Base-by-base conservation (phyloP, 2,113 vertebrate species). In the Chrysochloris asiatica region DNA sequence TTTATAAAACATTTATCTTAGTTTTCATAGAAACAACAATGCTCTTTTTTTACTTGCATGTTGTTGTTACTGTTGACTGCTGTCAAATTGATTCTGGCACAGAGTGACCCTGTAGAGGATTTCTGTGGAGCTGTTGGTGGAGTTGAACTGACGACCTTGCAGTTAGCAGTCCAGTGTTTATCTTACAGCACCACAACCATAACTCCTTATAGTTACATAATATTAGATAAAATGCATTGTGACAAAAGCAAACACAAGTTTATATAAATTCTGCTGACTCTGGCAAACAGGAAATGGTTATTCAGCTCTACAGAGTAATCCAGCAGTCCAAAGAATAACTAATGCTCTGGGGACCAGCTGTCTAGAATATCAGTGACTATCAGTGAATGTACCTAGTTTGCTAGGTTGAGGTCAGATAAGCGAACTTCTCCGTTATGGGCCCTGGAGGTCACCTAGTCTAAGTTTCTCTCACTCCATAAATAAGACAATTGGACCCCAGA, bases 321-420 rank as follows among this genome's bases (percentile, higher is more conserved):
- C 14, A n/a, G 5, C 8, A 26, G 22, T 73, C 19, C 48, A 45
- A 38, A 45, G 67, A 54, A 36, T 9, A 11, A 14, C 24, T 41
- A 17, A 1, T 22, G 33, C 45, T n/a, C 38, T 45, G 50, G 65
- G 71, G 36, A 33, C n/a, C 19, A 8, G 61, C 48, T 43, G 28
- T 41, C 47, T 43, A 52, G 82, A 77, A 26, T 7, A 7, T 36
- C 67, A 69, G 63, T 36, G n/a, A 30, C 63, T 36, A 36, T 61
- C 22, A 6, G 26, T 36, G 72, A 83, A 21, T 50, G 13, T 28
- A 54, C 59, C 30, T 89, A 85, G 36, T 48, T 45, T 59, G 69
- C 75, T 87, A 88, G 85, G 47, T 52, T 45, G 67, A 79, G 69
- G 83, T 88, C 86, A 94, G 78, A 50, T 65, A 63, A 61, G 59